Evolutionary conservation across 1,140 invertebrate genomes (phyloP).

Genomic region (Brachionus koreanus): DNA sequence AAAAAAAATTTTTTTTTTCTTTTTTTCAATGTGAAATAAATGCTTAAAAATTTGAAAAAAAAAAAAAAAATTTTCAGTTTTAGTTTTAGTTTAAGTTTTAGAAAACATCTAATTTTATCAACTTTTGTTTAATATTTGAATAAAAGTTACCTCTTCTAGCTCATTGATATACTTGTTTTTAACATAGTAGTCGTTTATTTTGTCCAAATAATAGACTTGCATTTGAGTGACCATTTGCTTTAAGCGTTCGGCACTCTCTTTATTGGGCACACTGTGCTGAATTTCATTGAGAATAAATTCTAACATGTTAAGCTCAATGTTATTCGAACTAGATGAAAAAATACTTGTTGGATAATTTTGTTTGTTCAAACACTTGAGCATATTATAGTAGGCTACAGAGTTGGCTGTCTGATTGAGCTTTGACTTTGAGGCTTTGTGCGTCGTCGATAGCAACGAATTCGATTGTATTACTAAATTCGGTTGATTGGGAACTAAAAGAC

Average conservation of each 20-base stretch:
- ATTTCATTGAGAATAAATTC: conserved; percentile 36
- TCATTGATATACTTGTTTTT: conserved; percentile 12
- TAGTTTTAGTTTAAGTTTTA: no score
- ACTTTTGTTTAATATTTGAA: no score
- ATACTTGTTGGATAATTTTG: neutral
- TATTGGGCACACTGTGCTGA: neutral
- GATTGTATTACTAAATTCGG: conserved; percentile 20
- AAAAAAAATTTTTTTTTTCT: no score
- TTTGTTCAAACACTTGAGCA: neutral
- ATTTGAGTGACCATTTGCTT: conserved; percentile 38
- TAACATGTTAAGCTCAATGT: neutral
- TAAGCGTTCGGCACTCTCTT: conserved; percentile 8
- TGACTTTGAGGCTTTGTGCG: neutral
- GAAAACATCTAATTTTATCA: no score
- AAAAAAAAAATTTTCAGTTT: no score
- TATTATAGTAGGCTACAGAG: neutral
- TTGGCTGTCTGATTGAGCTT: neutral
- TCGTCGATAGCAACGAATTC: neutral
- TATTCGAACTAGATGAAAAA: neutral
- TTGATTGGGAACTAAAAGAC: neutral
- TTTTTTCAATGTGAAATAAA: no score
- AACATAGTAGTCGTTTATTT: neutral
- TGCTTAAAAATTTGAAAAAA: no score
- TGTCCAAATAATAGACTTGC: neutral
- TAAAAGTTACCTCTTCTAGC: conserved; percentile 35